phyloP scores from a whole-genome alignment of 2,797 vertebrate genomes.

The Miichthys miiuy region DNA sequence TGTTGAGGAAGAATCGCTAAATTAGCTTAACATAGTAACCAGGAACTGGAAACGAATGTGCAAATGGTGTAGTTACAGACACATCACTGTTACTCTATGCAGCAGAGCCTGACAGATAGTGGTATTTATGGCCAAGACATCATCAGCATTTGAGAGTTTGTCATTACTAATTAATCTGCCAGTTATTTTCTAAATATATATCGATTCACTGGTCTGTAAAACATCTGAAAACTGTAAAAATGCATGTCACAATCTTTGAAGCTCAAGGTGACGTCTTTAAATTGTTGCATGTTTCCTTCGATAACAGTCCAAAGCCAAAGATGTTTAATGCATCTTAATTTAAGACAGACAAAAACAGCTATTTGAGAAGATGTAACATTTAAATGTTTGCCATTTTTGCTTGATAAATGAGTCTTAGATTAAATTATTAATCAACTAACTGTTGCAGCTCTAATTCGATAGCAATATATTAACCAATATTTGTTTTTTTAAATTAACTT shows the following conservation, averaged over 20 bases:
- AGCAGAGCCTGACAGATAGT: neutral
- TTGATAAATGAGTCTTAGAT: too few species aligned
- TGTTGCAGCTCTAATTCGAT: too few species aligned
- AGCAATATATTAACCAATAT: too few species aligned
- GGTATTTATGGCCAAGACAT: neutral
- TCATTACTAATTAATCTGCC: too few species aligned
- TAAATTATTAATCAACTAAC: too few species aligned
- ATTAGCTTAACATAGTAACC: conserved; percentile 37
- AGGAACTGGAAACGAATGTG: conserved; percentile 34
- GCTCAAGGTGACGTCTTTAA: too few species aligned
- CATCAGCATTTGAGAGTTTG: neutral
- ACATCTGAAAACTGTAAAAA: neutral
- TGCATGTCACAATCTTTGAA: neutral
- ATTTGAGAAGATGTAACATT: too few species aligned
- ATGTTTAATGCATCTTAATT: neutral
- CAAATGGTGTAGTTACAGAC: conserved; percentile 10
- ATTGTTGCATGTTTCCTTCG: neutral
- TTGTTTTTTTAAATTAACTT: too few species aligned
- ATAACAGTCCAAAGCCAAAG: neutral
- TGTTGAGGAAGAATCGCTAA: conserved; percentile 54
- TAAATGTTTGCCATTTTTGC: too few species aligned
- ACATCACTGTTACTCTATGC: conserved; percentile 3
- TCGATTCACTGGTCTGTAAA: neutral
- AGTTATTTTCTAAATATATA: neutral
- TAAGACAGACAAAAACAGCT: too few species aligned